Base-by-base conservation (phyloP, 2,888 invertebrate genomes). In the Drosophila gaucha region DNA sequence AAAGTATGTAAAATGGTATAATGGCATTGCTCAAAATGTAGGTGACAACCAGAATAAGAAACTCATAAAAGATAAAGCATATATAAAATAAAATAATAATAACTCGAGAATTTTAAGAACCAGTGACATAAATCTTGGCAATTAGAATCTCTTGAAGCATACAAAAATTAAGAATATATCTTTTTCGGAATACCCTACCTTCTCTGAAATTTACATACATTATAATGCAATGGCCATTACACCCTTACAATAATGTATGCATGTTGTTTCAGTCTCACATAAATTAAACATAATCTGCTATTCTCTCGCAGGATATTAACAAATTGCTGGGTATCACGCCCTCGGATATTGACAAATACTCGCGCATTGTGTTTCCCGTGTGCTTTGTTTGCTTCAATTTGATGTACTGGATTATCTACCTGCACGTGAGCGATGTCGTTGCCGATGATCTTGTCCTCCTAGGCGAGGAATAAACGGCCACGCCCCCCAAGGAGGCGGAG, bases 261-360 rank as follows among this genome's bases (percentile, higher is more conserved):
- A n/a, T n/a, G n/a, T n/a, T n/a, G n/a, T n/a, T n/a, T n/a, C n/a
- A n/a, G n/a, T n/a, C n/a, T n/a, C n/a, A n/a, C 12, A 31, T 31
- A 22, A 12, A 41, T 6, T 33, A 3, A 14, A 16, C 2, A 20
- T 9, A 8, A 5, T 43, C 3, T 20, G 6, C 62, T 31, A 47
- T 1, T 6, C 31, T 12, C 24, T 3, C 10, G 3, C 92, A 94
- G 94, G 97, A 97, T 92, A 96, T 97, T 93, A 97, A 96, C 94
- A 97, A 97, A 92, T 93, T 97, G 87, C 94, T 96, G 93, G 97
- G 96, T 89, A 96, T 97, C 92, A 97, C 97, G 89, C 98, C 98
- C 65, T 98, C 98, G 92, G 98, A 98, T 93, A 99, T 99, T 93
- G 99, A 99, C 95, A 99, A 99, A 93, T 99, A 99, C 92, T 98